Conservation (phyloP, 2,113 vertebrate species). For the Mionectes macconnelli region DNA sequence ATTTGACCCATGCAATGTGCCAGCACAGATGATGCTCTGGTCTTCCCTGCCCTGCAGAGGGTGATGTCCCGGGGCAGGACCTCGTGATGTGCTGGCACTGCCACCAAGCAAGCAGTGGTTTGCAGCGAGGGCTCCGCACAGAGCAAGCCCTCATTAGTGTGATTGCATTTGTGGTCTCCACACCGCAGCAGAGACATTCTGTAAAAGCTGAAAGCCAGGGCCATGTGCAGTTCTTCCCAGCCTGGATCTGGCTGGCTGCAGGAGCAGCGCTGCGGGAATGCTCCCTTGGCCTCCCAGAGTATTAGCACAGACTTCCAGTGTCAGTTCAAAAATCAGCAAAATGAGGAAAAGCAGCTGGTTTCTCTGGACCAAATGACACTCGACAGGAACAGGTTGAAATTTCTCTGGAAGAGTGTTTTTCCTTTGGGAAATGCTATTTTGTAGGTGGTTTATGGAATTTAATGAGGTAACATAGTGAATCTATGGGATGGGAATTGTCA, state of each 20-base stretch:
- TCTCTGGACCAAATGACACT: neutral
- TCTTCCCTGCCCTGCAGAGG: neutral
- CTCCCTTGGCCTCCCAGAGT: neutral
- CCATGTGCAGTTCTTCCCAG: neutral
- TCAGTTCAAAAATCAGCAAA: neutral
- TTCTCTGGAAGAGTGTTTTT: neutral
- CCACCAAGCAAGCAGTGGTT: neutral
- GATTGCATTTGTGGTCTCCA: neutral
- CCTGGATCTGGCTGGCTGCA: neutral
- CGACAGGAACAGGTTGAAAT: neutral
- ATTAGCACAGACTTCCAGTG: neutral
- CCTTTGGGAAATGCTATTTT: conserved; percentile 17
- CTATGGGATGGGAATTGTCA: neutral
- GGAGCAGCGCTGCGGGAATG: neutral
- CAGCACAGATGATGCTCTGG: neutral
- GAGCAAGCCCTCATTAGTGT: neutral
- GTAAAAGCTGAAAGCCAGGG: neutral
- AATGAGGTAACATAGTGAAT: neutral
- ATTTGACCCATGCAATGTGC: neutral
- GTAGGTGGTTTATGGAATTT: neutral
- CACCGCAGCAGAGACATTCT: neutral
- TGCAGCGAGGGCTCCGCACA: neutral
- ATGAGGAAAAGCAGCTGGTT: neutral
- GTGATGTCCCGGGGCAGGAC: neutral
- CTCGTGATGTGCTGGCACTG: neutral